phyloP scores from a whole-genome alignment of 2,888 invertebrate genomes.

The Venustoraphidia nigricollis region DNA sequence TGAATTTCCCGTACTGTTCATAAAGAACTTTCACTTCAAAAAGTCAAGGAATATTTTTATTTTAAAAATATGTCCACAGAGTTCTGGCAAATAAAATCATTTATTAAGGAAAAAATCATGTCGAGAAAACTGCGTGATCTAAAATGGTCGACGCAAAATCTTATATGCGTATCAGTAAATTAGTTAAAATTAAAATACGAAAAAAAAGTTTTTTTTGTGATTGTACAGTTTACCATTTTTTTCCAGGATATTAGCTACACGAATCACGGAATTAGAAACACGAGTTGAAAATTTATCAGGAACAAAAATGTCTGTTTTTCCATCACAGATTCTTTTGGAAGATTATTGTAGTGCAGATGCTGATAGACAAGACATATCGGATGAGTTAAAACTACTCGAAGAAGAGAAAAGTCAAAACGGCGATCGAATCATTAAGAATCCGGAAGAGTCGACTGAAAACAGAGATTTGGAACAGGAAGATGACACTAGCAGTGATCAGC shows the following conservation, averaged over 20 bases:
- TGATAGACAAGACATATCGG: conserved; percentile 27
- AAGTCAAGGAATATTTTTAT: too few relatives aligned
- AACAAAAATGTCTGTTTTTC: conserved; percentile 36
- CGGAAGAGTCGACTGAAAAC: conserved; percentile 14
- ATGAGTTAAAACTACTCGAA: conserved; percentile 23
- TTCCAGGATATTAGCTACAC: conserved; percentile 59
- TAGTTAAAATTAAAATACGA: too few relatives aligned
- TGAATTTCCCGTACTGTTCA: background rate
- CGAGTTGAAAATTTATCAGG: conserved; percentile 48
- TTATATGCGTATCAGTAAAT: too few relatives aligned
- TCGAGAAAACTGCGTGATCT: too few relatives aligned
- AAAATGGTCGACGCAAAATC: too few relatives aligned
- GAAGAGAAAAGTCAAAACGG: conserved; percentile 7
- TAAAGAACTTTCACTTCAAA: background rate
- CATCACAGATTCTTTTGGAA: conserved; percentile 50
- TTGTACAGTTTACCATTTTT: conserved; percentile 1
- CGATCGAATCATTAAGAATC: conserved; percentile 5
- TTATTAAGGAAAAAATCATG: too few relatives aligned
- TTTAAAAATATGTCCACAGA: too few relatives aligned
- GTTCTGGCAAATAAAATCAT: too few relatives aligned
- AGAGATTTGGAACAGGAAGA: conserved; percentile 26
- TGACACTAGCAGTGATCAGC: conserved; percentile 26
- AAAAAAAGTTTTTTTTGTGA: too few relatives aligned
- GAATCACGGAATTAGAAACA: conserved; percentile 70
- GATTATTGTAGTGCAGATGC: conserved; percentile 38